Base-by-base conservation (phyloP, 30 jellyfish, hydroid and myxozoan species). In the Aurelia sp. region DNA sequence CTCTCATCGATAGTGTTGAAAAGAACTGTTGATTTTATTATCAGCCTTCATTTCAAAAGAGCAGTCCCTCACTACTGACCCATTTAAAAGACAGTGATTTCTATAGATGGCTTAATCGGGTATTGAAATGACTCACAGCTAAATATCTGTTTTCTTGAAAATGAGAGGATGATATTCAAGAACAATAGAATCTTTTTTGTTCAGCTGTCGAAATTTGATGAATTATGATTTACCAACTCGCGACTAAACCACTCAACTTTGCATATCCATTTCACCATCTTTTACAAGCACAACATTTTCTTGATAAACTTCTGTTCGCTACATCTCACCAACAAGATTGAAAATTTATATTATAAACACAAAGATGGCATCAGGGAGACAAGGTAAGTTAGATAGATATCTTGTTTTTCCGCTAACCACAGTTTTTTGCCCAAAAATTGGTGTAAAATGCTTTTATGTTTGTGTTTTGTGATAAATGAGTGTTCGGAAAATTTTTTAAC, bases 151-250 rank as follows among this genome's bases (percentile, higher is more conserved):
- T 38, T 66, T 51, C 7, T 50, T 18, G 58, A 44, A 16, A 44
- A 44, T 30, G 53, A 50, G 24, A 24, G 38, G 85, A 74, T 31
- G 7, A 30, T 17, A 4, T 19, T 10, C 2, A 27, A 21, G 68
- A 27, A 18, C 55, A 74, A 74, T 19, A 55, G 74, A 12, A 40
- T 40, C 55, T 9, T 15, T 15, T 30, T 30, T 51, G 74, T 20
- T 74, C 63, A 74, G 74, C 73, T 58, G 74, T 74, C 85, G 3
- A 44, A 50, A 52, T 16, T 21, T 52, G 85, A 74, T 52, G 60
- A 52, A 74, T 53, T 31, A 1, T 12, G 62, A 12, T 64, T 21
- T 65, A 35, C 60, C 82, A 8, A 63, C 31, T 61, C 71, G 12
- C 15, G 60, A 22, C 24, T 7, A 74, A 16, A 24, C 47, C 62